Percentiles rank a stretch among this genome's conserved stretches.
Evolutionary conservation across 2,113 vertebrate genomes (phyloP).

Genomic region (Peromyscus maniculatus): DNA sequence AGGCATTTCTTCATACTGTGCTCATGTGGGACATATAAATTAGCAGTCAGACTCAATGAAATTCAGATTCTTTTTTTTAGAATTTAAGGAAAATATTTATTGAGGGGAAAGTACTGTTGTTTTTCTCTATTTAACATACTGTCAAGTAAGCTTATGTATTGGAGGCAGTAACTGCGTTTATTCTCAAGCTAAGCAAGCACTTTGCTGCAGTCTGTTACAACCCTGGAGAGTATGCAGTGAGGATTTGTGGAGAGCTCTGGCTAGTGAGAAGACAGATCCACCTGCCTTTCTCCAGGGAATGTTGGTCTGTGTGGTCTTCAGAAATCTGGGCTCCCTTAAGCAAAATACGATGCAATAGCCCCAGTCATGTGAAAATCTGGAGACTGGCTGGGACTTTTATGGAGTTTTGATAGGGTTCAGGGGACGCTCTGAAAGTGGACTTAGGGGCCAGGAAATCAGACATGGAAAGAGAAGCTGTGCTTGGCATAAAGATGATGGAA

Average conservation of each 20-base stretch:
- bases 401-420: neutral
- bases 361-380: neutral
- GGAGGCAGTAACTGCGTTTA: neutral
- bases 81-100: conserved; percentile 49
- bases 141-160: neutral
- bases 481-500: neutral
- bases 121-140: neutral
- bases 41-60: neutral
- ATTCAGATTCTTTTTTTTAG: conserved; percentile 44
- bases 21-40: neutral
- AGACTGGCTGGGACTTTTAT: neutral
- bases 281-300: conserved; percentile 1
- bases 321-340: conserved; percentile 59
- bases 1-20: neutral
- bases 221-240: neutral
- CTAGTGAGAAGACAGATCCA: neutral
- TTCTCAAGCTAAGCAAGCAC: neutral
- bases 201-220: neutral
- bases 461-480: neutral
- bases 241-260: conserved; percentile 15
- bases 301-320: neutral
- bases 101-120: neutral
- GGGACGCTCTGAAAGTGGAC: neutral
- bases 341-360: neutral
- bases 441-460: neutral